Base-by-base conservation (phyloP, 2,797 vertebrate species). In the Eulemur albifrons region DNA sequence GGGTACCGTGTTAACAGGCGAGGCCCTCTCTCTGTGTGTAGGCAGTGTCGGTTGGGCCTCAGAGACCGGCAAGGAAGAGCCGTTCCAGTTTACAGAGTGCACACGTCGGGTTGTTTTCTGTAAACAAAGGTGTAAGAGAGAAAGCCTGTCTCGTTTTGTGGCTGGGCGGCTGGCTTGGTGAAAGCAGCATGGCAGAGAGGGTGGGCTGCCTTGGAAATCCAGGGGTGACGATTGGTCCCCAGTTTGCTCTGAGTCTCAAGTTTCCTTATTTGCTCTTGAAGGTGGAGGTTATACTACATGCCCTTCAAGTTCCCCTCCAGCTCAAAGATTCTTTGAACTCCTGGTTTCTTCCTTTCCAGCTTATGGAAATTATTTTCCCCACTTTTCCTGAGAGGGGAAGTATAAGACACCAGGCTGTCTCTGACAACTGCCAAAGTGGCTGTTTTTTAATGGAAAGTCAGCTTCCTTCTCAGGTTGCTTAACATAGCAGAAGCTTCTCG, bases 391-490 rank as follows among this genome's bases (percentile, higher is more conserved):
- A 21, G 72, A 89, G 82, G 88, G 95, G 97, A 97, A 97, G 96
- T 90, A 4, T 35, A 90, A 96, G 94, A 95, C 94, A 97, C 96
- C 94, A 96, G 93, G 45, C 93, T 93, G 94, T 97, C 96, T 97
- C 96, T 93, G 72, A 65, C 40, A 84, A 54, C 91, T 97, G 96
- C 97, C 97, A 97, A 93, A 93, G 93, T 63, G 87, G 94, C 89
- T 89, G 89, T 50, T 92, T 97, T 92, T 95, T 96, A 96, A 82
- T 97, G 98, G 97, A 96, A 97, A 97, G 93, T 94, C 94, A 45
- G 96, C 95, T 96, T 97, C 97, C 97, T 97, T 96, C 92, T 97
- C 69, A 50, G 90, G 94, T 96, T 97, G 96, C 97, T 97, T 93
- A 96, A 95, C 96, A 92, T n/a, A 97, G 94, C 96, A 93, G 73